Conservation (phyloP, 2,113 vertebrate genomes). For the Apteryx owenii region DNA sequence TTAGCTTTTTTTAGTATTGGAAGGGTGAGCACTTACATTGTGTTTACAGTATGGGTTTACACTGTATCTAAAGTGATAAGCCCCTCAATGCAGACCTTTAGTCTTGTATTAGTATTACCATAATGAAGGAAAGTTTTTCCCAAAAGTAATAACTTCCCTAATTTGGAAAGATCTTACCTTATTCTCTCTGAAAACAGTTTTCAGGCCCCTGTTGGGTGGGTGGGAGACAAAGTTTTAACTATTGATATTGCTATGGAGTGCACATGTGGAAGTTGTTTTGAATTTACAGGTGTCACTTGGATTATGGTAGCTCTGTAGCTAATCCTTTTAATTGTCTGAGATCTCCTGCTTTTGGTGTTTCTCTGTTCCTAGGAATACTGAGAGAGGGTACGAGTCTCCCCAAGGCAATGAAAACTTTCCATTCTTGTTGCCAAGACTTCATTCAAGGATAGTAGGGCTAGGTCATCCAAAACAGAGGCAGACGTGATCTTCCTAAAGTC, state of each 20-base stretch:
- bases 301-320: constrained; percentile 38
- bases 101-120: not conserved
- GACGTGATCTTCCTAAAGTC: constrained; percentile 57
- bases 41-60: fast-evolving
- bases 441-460: constrained; percentile 40
- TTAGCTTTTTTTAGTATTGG: not conserved
- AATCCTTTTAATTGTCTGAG: constrained; percentile 32
- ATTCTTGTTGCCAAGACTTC: constrained; percentile 66
- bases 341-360: constrained; percentile 39
- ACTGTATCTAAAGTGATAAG: not conserved
- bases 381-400: constrained; percentile 11
- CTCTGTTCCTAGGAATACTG: constrained; percentile 30
- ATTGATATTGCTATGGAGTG: not conserved
- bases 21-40: not conserved
- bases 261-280: constrained; percentile 37
- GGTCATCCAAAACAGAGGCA: constrained; percentile 62
- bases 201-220: not conserved
- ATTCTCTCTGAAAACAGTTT: not conserved
- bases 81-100: not conserved
- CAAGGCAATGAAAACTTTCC: constrained; percentile 74
- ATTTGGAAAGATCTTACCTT: constrained; percentile 8
- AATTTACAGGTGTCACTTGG: constrained; percentile 47
- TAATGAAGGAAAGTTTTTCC: not conserved
- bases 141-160: not conserved
- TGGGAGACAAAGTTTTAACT: not conserved